Conservation (phyloP, 92 coral and sea anemone species). For the Parazoanthus darwini region DNA sequence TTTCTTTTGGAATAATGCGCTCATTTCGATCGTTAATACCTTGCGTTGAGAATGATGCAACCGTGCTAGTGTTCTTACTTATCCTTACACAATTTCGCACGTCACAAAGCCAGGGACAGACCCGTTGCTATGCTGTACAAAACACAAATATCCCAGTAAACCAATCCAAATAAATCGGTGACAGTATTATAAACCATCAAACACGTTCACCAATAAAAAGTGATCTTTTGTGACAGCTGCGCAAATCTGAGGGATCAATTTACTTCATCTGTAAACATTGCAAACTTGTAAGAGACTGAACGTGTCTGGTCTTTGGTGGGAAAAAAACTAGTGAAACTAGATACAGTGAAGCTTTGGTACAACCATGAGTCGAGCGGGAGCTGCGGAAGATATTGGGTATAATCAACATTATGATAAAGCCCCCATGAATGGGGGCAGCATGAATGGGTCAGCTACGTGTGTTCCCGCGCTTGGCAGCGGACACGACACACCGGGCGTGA, state of each 20-base stretch:
- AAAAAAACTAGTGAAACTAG: too few relatives aligned
- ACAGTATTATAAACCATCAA: neutral
- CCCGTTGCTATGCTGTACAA: slow-evolving; percentile 12
- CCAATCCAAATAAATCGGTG: neutral
- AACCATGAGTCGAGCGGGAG: slow-evolving; percentile 21
- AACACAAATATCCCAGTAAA: neutral
- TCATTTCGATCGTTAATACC: too few relatives aligned
- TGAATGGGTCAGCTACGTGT: slow-evolving; percentile 11
- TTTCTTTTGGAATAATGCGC: too few relatives aligned
- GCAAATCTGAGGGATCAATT: neutral
- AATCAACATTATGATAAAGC: slow-evolving; percentile 21
- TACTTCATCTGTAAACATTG: neutral
- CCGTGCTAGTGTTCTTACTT: too few relatives aligned
- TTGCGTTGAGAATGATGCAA: too few relatives aligned
- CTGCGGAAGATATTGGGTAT: neutral
- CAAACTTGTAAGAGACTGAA: neutral
- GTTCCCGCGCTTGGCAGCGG: slow-evolving; percentile 28
- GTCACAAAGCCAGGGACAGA: neutral
- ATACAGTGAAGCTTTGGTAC: neutral
- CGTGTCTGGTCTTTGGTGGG: neutral
- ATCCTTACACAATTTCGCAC: too few relatives aligned
- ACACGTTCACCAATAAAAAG: neutral
- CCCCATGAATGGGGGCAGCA: neutral
- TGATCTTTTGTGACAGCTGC: slow-evolving; percentile 14
- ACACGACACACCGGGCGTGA: neutral